Percentiles rank a stretch among this genome's conserved stretches.
Evolutionary conservation across 2,113 vertebrate genomes (phyloP).

Genomic region (Calonectris borealis): DNA sequence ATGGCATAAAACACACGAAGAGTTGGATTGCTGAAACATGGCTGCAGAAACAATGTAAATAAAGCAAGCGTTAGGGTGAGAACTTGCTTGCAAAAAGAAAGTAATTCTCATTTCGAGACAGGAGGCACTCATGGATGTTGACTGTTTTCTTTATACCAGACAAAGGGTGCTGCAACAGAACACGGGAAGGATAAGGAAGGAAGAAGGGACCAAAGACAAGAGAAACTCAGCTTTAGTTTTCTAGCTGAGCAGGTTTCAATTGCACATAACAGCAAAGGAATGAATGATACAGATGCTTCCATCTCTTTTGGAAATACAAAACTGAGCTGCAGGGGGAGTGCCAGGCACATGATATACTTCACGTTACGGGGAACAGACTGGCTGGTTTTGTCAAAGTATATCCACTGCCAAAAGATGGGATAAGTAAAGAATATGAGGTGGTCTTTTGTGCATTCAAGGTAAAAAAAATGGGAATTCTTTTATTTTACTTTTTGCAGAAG

Average conservation of each 20-base stretch:
- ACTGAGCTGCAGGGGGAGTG: conserved; percentile 39
- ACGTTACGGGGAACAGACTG: neutral
- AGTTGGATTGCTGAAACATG: neutral
- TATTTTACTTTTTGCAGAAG: neutral
- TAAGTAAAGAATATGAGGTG: neutral
- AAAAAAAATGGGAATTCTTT: neutral
- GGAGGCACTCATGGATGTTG: conserved; percentile 82
- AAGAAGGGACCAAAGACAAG: neutral
- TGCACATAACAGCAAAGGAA: neutral
- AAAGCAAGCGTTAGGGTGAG: neutral
- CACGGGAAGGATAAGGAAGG: conserved; percentile 31
- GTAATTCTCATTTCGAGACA: conserved; percentile 76
- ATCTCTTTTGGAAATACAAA: neutral
- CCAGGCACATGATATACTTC: neutral
- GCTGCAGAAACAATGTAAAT: neutral
- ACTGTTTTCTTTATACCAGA: conserved; percentile 77
- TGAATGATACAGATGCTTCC: neutral
- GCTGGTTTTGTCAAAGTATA: neutral
- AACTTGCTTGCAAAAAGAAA: neutral
- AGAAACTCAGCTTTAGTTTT: neutral
- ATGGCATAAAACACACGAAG: neutral
- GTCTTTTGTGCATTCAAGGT: neutral
- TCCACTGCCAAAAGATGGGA: neutral
- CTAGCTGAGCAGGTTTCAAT: neutral
- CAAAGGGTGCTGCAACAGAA: conserved; percentile 67